Evolutionary conservation across 2,888 invertebrate species (phyloP), one percentile per base, ranked within the genome.

Genomic region (Pandemis corylana): DNA sequence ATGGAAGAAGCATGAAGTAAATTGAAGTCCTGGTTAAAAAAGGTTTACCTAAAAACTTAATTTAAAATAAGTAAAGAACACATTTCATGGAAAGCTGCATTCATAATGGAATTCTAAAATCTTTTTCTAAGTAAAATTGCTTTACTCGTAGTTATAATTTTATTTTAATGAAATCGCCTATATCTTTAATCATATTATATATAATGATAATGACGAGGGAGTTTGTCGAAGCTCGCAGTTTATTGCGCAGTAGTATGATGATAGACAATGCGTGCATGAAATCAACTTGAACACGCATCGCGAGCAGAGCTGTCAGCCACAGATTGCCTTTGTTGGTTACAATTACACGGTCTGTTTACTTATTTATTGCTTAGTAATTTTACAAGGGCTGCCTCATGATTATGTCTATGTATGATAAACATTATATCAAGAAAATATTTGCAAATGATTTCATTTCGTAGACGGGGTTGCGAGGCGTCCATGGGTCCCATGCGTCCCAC

Each of bases 251-350:
- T 66, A 13, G 49, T 51, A 15, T 49, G 65, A 13, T n/a, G 49
- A 65, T 36, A 49, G 28, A 51, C 13, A 66, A 51, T 10, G 36
- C 41, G 66, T 62, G 62, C 51, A 51, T 62, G 51, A 70, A 46
- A 51, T 63, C 64, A 42, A 53, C 63, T 70, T 70, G 42, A 70
- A 64, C 53, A 70, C 70, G 64, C 42, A 49, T 64, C 28, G 64
- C 64, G 70, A 53, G 53, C 64, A 53, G 70, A 53, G 53, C 64
- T 63, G 70, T 70, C 70, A 64, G 49, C 53, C 64, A 41, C 64
- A 70, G 62, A 63, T 51, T 70, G 53, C 15, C 13, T 70, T 70
- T 64, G 61, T 53, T 44, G 53, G 70, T 64, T 64, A 9, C 64
- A 44, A 64, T 64, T 64, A 56, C n/a, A 64, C n/a, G 53, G 44